Evolutionary conservation across 1,140 invertebrate genomes (phyloP).

Genomic region (Tetragonula clypearis): DNA sequence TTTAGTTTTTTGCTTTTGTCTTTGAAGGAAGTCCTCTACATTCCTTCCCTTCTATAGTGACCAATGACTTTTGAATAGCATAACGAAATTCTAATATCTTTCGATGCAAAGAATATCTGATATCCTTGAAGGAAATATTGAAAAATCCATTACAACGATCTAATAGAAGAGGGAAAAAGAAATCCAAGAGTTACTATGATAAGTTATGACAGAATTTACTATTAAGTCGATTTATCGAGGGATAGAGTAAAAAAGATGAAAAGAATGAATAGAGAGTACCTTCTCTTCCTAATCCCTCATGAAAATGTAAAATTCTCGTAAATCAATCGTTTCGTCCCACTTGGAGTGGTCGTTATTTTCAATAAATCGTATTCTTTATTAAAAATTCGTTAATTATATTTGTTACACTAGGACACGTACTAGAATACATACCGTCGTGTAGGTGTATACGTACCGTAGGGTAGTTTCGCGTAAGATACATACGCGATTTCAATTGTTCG

Average conservation of each 20-base stretch:
- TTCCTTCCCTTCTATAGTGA: neutral
- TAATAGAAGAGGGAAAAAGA: neutral
- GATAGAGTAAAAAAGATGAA: neutral
- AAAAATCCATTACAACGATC: no score
- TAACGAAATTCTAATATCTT: neutral
- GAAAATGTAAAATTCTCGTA: neutral
- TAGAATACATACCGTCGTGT: no score
- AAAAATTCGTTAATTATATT: neutral
- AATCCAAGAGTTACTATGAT: neutral
- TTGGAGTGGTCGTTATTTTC: neutral
- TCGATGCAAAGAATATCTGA: no score
- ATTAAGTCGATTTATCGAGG: neutral
- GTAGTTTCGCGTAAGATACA: neutral
- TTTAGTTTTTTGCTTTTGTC: slow-evolving; percentile 1
- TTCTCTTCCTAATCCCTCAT: neutral
- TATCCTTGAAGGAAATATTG: no score
- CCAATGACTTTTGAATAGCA: neutral
- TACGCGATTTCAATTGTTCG: neutral
- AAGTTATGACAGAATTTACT: neutral
- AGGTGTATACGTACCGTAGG: no score
- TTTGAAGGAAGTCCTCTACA: neutral
- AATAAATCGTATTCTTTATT: neutral
- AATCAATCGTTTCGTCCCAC: neutral
- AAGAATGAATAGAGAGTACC: neutral
- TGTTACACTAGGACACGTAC: no score